Conservation (phyloP, 2,888 invertebrate species). For the Caenorhabditis sp. region DNA sequence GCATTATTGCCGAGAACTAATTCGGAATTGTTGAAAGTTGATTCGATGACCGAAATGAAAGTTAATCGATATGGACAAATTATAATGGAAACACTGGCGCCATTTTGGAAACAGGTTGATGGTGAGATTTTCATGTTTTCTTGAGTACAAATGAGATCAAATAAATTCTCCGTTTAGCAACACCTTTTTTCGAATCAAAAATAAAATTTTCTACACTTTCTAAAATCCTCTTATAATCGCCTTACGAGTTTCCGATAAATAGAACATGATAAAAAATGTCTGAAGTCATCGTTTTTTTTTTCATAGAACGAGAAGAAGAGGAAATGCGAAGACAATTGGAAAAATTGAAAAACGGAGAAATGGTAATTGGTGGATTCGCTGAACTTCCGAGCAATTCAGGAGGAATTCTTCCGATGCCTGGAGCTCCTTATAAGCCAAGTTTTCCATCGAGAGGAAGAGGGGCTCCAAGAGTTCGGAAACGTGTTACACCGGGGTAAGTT, state of each 20-base stretch:
- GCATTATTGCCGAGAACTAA: conserved; percentile 67
- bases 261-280: too few species aligned
- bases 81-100: conserved; percentile 58
- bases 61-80: conserved; percentile 50
- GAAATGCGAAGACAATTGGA: conserved; percentile 56
- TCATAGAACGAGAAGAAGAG: conserved; percentile 50
- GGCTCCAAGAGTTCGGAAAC: conserved; percentile 10
- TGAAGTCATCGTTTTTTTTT: too few species aligned
- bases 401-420: background rate
- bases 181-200: too few species aligned
- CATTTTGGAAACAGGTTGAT: conserved; percentile 62
- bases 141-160: too few species aligned
- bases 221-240: too few species aligned
- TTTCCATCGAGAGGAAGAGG: conserved; percentile 10
- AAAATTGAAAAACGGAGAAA: conserved; percentile 50
- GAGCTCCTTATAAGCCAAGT: background rate
- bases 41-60: conserved; percentile 62
- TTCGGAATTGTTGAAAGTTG: conserved; percentile 66
- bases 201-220: too few species aligned
- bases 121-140: too few species aligned
- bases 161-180: too few species aligned
- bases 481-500: conserved; percentile 17
- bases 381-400: conserved; percentile 5
- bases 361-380: conserved; percentile 45
- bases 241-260: too few species aligned